Percentiles rank a stretch among this genome's conserved stretches.
These are phyloP conservation scores for Ceramica pisi DNA, from an alignment of 2,888 invertebrate genomes.

Conservation along the genomic window DNA sequence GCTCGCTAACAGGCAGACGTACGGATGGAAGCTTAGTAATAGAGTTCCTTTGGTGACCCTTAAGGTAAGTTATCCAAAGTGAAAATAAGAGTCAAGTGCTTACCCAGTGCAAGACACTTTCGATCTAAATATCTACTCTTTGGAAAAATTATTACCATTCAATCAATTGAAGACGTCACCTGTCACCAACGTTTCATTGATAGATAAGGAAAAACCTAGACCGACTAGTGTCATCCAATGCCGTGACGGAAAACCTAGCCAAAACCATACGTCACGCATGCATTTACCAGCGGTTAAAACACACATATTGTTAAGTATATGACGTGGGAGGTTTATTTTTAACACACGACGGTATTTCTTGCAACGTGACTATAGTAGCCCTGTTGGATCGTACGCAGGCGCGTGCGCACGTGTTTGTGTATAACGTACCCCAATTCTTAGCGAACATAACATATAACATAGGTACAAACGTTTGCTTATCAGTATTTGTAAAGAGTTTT, in stretches of 20 bases:
- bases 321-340: slow-evolving; percentile 45
- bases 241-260: background rate
- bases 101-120: background rate
- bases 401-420: slow-evolving; percentile 46
- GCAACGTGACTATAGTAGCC: slow-evolving; percentile 55
- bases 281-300: slow-evolving; percentile 10
- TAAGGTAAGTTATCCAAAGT: too few species aligned
- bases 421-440: slow-evolving; percentile 53
- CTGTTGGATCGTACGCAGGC: slow-evolving; percentile 33
- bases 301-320: slow-evolving; percentile 5
- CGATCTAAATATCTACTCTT: background rate
- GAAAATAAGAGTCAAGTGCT: too few species aligned
- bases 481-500: background rate
- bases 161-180: background rate
- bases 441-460: background rate
- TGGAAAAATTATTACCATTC: background rate
- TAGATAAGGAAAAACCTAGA: background rate
- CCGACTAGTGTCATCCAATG: background rate
- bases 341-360: slow-evolving; percentile 20
- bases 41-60: too few species aligned
- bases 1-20: too few species aligned
- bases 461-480: too few species aligned
- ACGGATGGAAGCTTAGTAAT: too few species aligned
- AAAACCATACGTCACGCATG: background rate
- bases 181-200: background rate